Conservation (phyloP, 2,888 invertebrate genomes). For the Macrophya alboannulata region DNA sequence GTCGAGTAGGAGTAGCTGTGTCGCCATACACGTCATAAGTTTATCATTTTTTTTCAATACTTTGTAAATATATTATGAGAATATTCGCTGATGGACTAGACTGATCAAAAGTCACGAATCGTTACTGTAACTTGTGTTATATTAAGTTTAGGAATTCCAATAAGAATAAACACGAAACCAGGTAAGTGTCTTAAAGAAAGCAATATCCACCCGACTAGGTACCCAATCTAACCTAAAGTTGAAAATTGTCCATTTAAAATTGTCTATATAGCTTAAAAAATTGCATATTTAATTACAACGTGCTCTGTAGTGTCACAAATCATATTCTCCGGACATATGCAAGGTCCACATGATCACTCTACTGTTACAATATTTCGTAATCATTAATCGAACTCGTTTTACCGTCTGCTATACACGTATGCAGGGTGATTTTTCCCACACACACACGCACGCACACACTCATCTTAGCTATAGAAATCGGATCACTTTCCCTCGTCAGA, state of each 20-base stretch:
- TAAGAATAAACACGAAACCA: neutral
- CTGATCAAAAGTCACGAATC: neutral
- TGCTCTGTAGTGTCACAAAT: neutral
- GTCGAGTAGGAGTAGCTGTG: neutral
- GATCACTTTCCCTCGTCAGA: neutral
- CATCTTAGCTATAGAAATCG: neutral
- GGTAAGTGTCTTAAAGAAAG: neutral
- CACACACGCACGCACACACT: neutral
- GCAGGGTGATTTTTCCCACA: neutral
- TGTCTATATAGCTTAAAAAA: neutral
- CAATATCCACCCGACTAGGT: neutral
- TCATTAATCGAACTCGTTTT: neutral
- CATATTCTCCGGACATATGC: neutral
- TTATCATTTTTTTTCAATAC: neutral
- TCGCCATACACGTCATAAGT: slow-evolving; percentile 28
- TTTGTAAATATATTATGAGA: neutral
- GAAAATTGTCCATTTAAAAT: neutral
- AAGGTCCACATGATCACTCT: neutral
- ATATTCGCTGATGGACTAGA: neutral
- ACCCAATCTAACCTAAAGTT: neutral
- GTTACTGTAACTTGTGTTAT: neutral
- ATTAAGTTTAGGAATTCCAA: neutral
- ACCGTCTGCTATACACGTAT: neutral
- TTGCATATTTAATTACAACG: neutral
- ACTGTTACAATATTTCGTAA: neutral